phyloP scores from a whole-genome alignment of 2,797 vertebrate species.

The Echiichthys vipera region DNA sequence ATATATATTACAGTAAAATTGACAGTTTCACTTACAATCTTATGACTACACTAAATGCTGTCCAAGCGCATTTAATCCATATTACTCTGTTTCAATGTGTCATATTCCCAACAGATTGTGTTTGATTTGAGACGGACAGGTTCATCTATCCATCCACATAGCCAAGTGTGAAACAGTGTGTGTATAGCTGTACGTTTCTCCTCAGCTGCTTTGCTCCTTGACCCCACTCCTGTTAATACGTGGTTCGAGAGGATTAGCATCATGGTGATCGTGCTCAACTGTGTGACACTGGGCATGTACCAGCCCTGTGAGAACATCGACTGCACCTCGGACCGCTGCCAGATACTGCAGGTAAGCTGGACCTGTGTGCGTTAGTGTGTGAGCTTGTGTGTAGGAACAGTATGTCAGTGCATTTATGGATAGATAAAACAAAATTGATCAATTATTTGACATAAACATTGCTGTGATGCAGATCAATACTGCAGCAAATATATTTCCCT shows the following conservation, averaged over 20 bases:
- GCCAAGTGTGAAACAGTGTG: not conserved
- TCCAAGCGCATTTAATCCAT: not conserved
- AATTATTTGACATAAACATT: slow-evolving; percentile 27
- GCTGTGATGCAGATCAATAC: slow-evolving; percentile 36
- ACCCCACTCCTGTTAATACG: slow-evolving; percentile 76
- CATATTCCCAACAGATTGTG: not conserved
- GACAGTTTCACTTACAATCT: not conserved
- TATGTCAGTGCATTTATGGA: not conserved
- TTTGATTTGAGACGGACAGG: not conserved
- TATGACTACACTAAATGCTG: not conserved
- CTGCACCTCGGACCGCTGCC: slow-evolving; percentile 96
- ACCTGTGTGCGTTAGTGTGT: not conserved
- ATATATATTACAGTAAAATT: not conserved
- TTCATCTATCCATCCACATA: not conserved
- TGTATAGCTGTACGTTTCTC: slow-evolving; percentile 19
- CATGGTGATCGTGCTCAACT: slow-evolving; percentile 98
- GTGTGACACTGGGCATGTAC: slow-evolving; percentile 98
- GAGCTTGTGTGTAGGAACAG: not conserved
- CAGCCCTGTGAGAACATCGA: slow-evolving; percentile 98
- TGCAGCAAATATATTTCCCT: slow-evolving; percentile 34
- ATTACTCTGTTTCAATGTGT: not conserved
- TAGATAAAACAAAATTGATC: slow-evolving; percentile 32
- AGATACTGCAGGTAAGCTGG: slow-evolving; percentile 92
- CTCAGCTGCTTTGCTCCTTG: slow-evolving; percentile 72
- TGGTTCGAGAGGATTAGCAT: slow-evolving; percentile 99